These are phyloP conservation scores for Pterostichus madidus DNA, from an alignment of 2,888 invertebrate genomes.

Conservation along the genomic window DNA sequence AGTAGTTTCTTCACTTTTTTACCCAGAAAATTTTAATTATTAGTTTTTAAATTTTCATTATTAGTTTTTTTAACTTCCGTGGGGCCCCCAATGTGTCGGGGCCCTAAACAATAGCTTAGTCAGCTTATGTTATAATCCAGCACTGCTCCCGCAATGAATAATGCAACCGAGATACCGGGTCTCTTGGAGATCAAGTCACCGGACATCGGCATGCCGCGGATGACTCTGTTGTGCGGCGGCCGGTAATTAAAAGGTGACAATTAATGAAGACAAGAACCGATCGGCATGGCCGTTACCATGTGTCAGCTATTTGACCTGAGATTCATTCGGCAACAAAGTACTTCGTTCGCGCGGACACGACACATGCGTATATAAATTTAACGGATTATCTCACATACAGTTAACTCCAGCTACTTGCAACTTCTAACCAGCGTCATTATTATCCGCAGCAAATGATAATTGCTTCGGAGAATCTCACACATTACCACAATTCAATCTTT, in stretches of 20 bases:
- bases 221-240: conserved; percentile 52
- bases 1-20: no score
- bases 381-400: conserved; percentile 61
- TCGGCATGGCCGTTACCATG: conserved; percentile 75
- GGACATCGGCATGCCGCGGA: conserved; percentile 51
- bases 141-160: conserved; percentile 41
- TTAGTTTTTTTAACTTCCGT: no score
- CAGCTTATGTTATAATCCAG: no score
- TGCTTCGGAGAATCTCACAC: conserved; percentile 55
- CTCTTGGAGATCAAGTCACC: not conserved
- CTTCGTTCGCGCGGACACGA: conserved; percentile 44
- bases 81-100: no score
- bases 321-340: conserved; percentile 34
- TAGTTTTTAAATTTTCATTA: no score
- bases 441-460: conserved; percentile 51
- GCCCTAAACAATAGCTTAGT: no score
- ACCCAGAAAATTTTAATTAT: no score
- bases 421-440: conserved; percentile 22
- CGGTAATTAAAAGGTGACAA: conserved; percentile 78
- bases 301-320: conserved; percentile 75
- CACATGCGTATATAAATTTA: conserved; percentile 67
- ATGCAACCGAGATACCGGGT: not conserved
- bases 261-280: conserved; percentile 77
- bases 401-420: conserved; percentile 46
- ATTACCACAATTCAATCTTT: no score